Evolutionary conservation across 2,797 vertebrate species (phyloP).

Genomic region (Yasuhikotakia modesta): DNA sequence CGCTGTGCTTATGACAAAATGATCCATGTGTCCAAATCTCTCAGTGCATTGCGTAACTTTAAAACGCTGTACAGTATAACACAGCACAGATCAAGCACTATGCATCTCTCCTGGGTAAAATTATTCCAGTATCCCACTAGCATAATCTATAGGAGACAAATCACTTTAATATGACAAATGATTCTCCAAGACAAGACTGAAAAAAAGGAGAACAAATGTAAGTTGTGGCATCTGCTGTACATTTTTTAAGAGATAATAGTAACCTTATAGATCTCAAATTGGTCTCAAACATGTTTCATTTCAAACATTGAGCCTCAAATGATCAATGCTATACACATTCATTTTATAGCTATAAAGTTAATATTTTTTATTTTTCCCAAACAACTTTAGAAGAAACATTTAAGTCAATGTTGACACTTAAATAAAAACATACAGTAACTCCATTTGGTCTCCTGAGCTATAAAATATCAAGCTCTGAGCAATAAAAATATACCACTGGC

Average conservation of each 20-base stretch:
- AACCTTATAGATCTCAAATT: background rate
- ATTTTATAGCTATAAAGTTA: too few relatives aligned
- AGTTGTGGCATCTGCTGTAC: background rate
- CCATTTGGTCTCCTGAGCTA: background rate
- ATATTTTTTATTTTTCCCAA: background rate
- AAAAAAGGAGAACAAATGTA: background rate
- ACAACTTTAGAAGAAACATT: background rate
- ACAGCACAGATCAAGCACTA: background rate
- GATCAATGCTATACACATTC: too few relatives aligned
- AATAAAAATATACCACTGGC: background rate
- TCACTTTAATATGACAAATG: background rate
- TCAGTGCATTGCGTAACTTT: constrained; percentile 11
- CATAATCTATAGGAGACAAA: background rate
- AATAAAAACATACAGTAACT: background rate
- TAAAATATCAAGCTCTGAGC: background rate
- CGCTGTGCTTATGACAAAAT: constrained; percentile 33
- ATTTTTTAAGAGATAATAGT: background rate
- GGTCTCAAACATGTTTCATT: background rate
- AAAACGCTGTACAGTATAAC: background rate
- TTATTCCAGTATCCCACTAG: background rate
- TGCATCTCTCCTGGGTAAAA: background rate
- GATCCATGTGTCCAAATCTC: constrained; percentile 19
- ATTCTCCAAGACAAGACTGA: background rate
- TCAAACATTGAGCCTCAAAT: background rate
- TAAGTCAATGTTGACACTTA: background rate